Evolutionary conservation across 2,797 vertebrate species (phyloP).

Genomic region (Pristis pectinata): DNA sequence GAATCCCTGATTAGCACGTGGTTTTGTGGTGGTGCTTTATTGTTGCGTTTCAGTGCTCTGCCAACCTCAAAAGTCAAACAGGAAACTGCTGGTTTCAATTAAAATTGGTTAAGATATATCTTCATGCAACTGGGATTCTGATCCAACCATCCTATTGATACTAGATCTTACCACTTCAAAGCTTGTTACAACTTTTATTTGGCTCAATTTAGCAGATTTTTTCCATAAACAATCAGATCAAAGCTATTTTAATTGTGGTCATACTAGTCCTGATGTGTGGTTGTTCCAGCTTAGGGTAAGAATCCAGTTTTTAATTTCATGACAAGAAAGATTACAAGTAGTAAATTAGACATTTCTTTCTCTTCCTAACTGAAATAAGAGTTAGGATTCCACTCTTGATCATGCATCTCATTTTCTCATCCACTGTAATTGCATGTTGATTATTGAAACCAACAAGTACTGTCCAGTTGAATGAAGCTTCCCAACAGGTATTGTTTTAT

Average conservation of each 20-base stretch:
- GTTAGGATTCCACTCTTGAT: background rate
- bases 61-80: background rate
- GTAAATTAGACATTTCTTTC: background rate
- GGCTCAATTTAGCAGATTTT: background rate
- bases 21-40: background rate
- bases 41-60: background rate
- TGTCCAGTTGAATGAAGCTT: background rate
- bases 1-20: background rate
- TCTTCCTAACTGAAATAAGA: background rate
- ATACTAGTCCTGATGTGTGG: background rate
- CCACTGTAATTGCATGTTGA: background rate
- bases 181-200: constrained; percentile 1
- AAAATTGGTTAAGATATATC: background rate
- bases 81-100: constrained; percentile 2
- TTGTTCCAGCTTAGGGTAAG: too few relatives aligned
- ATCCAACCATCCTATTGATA: background rate
- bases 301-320: constrained; percentile 11
- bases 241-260: constrained; percentile 10
- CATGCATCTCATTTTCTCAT: background rate
- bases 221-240: background rate
- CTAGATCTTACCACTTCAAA: background rate
- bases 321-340: background rate
- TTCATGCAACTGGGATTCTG: background rate
- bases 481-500: background rate
- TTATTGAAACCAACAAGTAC: background rate